Conservation (phyloP, 2,888 invertebrate species). For the Ichneumoninae sp. region DNA sequence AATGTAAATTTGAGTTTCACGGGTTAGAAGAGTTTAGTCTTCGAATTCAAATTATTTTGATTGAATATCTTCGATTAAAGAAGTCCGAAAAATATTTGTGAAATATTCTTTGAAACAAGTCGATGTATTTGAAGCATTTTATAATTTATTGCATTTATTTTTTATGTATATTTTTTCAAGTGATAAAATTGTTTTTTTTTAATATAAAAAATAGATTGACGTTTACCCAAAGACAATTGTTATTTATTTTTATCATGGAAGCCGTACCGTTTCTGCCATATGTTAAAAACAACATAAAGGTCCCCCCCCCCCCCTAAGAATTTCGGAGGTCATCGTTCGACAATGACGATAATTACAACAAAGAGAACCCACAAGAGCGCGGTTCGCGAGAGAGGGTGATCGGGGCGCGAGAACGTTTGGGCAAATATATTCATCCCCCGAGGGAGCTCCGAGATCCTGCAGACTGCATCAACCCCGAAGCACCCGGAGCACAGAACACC, state of each 20-base stretch:
- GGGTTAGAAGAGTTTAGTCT: background rate
- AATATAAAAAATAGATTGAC: too few relatives aligned
- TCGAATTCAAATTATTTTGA: background rate
- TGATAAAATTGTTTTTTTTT: background rate
- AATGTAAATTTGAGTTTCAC: slow-evolving; percentile 36
- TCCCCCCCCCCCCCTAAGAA: slow-evolving; percentile 22
- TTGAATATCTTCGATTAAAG: background rate
- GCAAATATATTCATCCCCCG: slow-evolving; percentile 40
- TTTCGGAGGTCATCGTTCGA: slow-evolving; percentile 53
- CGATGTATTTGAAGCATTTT: background rate
- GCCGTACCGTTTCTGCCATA: background rate
- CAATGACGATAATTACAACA: slow-evolving; percentile 68
- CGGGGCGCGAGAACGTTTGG: slow-evolving; percentile 42
- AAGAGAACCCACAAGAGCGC: slow-evolving; percentile 46
- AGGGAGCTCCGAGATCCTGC: slow-evolving; percentile 31
- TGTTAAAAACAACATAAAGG: background rate
- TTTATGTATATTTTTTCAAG: background rate
- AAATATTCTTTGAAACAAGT: background rate
- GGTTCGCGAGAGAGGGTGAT: slow-evolving; percentile 43
- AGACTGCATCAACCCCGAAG: slow-evolving; percentile 47
- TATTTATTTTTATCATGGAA: background rate
- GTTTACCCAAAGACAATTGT: background rate
- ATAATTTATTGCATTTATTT: background rate
- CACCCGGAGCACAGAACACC: slow-evolving; percentile 33
- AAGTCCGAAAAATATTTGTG: background rate